These are phyloP conservation scores for Platysternon megacephalum DNA, from an alignment of 2,113 vertebrate genomes.

Conservation along the genomic window DNA sequence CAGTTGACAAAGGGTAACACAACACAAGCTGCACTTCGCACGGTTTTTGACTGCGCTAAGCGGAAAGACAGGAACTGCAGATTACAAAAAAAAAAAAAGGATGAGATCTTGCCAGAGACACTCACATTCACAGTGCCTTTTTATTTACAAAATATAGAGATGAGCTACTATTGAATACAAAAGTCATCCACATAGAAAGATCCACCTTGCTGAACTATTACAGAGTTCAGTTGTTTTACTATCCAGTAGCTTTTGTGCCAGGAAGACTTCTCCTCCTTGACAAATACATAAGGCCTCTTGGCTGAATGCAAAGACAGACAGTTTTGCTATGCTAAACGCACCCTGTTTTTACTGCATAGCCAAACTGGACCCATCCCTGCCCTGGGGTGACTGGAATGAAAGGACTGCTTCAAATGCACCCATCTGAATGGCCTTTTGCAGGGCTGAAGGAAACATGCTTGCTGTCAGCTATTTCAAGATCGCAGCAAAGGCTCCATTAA, in stretches of 20 bases:
- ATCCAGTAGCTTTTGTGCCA: background rate
- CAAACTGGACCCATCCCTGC: background rate
- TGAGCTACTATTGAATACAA: background rate
- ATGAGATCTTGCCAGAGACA: background rate
- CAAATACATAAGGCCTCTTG: background rate
- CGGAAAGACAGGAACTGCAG: background rate
- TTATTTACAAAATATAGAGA: background rate
- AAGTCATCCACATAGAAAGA: background rate
- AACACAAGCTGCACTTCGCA: background rate
- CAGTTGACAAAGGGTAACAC: accelerated
- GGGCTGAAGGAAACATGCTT: background rate
- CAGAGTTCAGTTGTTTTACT: background rate
- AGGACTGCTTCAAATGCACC: accelerated
- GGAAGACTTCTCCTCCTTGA: background rate
- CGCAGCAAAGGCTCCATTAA: background rate
- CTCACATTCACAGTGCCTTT: accelerated
- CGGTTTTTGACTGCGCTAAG: background rate
- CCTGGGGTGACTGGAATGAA: background rate
- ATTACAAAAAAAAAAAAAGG: background rate
- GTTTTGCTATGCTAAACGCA: background rate
- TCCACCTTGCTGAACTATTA: background rate
- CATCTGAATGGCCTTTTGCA: background rate
- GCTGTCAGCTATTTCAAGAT: background rate
- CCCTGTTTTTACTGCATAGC: background rate
- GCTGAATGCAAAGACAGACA: background rate